phyloP scores from a whole-genome alignment of 2,797 vertebrate species.

The Syngnathus rostellatus region DNA sequence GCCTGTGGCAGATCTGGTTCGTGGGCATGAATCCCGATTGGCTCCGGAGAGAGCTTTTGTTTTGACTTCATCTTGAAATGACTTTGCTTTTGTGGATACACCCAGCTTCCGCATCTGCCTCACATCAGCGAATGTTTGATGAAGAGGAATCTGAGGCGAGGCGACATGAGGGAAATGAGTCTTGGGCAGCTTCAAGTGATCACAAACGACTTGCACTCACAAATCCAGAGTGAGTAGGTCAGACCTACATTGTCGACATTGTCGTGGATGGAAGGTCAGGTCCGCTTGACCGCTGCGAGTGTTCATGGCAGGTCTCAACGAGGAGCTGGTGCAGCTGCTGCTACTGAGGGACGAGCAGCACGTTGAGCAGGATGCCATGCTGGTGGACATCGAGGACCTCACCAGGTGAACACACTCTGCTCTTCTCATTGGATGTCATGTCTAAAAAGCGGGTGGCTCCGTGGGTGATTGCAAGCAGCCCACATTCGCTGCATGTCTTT shows the following conservation, averaged over 20 bases:
- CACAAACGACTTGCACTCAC: conserved; percentile 93
- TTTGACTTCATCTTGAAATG: background rate
- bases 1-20: conserved; percentile 89
- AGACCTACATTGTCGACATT: too few species aligned
- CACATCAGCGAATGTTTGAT: conserved; percentile 92
- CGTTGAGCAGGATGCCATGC: conserved; percentile 94
- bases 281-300: background rate
- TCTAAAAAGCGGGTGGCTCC: background rate
- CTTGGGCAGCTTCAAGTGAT: conserved; percentile 94
- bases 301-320: conserved; percentile 78
- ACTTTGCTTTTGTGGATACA: conserved; percentile 6
- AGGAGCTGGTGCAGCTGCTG: conserved; percentile 90
- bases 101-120: conserved; percentile 87
- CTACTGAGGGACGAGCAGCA: conserved; percentile 91
- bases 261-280: too few species aligned
- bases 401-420: conserved; percentile 73
- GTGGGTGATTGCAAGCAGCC: too few species aligned
- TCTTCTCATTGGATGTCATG: background rate
- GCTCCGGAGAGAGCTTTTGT: background rate
- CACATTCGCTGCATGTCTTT: too few species aligned
- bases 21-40: conserved; percentile 33
- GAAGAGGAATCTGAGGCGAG: conserved; percentile 86
- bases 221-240: conserved; percentile 87
- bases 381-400: conserved; percentile 94
- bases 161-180: conserved; percentile 90